Base-by-base conservation (phyloP, 2,113 vertebrate species). In the Caretta caretta region DNA sequence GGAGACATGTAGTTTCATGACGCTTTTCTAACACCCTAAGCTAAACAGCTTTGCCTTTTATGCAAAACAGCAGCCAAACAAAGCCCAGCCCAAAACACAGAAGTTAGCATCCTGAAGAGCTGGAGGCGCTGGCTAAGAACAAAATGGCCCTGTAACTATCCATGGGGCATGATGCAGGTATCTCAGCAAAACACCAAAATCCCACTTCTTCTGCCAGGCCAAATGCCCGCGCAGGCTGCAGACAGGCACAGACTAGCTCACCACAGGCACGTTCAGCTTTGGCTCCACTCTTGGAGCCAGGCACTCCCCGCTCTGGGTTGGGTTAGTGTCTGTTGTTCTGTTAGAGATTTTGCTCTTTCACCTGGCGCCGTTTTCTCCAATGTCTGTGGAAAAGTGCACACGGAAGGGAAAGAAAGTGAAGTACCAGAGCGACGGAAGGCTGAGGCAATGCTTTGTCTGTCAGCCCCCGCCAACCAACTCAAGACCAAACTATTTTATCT, bases 121-220 rank as follows among this genome's bases (percentile, higher is more conserved):
- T 13, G 62, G 38, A 51, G 35, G 10, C 3, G 1, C 59, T 0
- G 24, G 88, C 90, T 10, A 5, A 12, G 29, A 81, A 53, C 1
- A 5, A 53, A 2, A 3, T 0, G 4, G 3, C 24, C 89, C 78
- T 0, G 0, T 50, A 86, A 56, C 25, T 19, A 8, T 0, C n/a
- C 1, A 81, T 51, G 4, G 84, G 85, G 65, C 16, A 3, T 62
- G 1, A 6, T 1, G 19, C 3, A 1, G 86, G 38, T 5, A 42
- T 54, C 83, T 31, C 29, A 1, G 87, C 53, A 42, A 49, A 69
- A 72, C 57, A 14, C 0, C 0, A 6, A 10, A 4, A 51, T 46
- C 48, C 48, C 2, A 35, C 2, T 0, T 80, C 87, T 80, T 79
- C 57, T 80, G 22, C 25, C 0, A 16, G 92, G 94, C 88, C 88